Conservation (phyloP, 2,888 invertebrate species). For the Coleophora flavipennella region DNA sequence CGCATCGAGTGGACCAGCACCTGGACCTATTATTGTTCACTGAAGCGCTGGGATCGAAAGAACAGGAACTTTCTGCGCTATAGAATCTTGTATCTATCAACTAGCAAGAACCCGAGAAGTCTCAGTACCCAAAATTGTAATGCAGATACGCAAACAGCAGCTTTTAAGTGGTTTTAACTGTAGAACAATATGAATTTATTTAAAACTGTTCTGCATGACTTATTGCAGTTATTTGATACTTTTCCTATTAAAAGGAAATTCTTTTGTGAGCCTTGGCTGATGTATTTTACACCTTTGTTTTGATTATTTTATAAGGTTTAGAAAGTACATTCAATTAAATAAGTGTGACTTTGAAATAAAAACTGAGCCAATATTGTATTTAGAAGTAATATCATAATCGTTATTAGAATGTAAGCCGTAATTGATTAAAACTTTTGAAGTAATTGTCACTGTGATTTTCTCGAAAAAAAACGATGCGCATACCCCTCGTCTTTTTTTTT, state of each 20-base stretch:
- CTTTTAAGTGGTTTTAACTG: neutral
- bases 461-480: neutral
- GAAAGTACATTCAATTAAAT: neutral
- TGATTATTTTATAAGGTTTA: neutral
- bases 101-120: neutral
- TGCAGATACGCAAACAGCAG: neutral
- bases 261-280: constrained; percentile 1
- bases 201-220: constrained; percentile 1
- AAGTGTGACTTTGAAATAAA: no score
- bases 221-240: neutral
- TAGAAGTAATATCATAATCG: no score
- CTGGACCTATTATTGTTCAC: neutral
- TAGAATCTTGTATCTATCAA: neutral
- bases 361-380: no score
- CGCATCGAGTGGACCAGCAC: neutral
- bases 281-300: constrained; percentile 1
- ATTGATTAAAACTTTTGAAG: neutral
- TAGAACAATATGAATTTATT: constrained; percentile 2
- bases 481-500: neutral
- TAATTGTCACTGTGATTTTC: neutral
- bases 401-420: neutral
- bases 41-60: neutral
- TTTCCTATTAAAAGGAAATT: neutral
- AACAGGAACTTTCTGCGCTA: constrained; percentile 1
- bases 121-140: neutral